Percentiles rank a stretch among this genome's conserved stretches.
These are phyloP conservation scores for Noctua fimbriata DNA, from an alignment of 2,888 invertebrate species.

Conservation along the genomic window DNA sequence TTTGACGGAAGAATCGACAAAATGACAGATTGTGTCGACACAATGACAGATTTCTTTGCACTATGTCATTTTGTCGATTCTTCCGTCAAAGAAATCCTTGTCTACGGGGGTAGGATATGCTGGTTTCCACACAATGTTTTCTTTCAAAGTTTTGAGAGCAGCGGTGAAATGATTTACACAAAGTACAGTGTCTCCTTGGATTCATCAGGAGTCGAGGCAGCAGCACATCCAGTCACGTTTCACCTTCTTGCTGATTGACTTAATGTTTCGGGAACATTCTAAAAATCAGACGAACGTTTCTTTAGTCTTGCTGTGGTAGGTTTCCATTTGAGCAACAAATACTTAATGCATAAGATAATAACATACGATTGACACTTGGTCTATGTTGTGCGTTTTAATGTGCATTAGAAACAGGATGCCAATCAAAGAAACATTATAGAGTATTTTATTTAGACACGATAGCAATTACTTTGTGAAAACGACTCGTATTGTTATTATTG, in stretches of 20 bases:
- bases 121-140: neutral
- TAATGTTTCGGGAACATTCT: neutral
- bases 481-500: neutral
- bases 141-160: neutral
- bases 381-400: neutral
- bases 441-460: constrained; percentile 47
- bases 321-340: neutral
- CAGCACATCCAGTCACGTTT: neutral
- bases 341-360: neutral
- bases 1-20: no score
- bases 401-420: constrained; percentile 30
- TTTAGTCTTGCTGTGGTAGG: neutral
- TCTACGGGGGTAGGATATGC: neutral
- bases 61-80: no score
- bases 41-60: no score
- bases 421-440: constrained; percentile 43
- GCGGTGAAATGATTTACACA: neutral
- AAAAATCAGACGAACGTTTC: neutral
- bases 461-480: constrained; percentile 40
- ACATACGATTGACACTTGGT: neutral
- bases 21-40: no score
- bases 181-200: neutral
- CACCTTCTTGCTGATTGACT: neutral
- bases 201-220: neutral
- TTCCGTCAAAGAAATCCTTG: no score